Base-by-base conservation (phyloP, 2,888 invertebrate genomes). In the Hypomecis punctinalis region DNA sequence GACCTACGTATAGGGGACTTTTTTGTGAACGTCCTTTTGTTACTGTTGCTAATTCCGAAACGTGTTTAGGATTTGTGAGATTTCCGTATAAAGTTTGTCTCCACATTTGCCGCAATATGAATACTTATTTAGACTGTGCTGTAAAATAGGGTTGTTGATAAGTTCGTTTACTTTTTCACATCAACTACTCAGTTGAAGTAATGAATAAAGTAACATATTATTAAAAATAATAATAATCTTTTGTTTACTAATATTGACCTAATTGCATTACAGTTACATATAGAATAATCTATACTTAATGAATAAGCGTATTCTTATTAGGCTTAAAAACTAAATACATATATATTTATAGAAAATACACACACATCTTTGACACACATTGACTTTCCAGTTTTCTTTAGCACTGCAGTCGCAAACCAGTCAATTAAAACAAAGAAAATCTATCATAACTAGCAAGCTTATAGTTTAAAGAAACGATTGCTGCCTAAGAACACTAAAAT, bases 1-100 rank as follows among this genome's bases (percentile, higher is more conserved):
- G 76, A 71, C 75, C 76, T 73, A 67, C 72, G 77, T 71, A 80
- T 78, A 68, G 72, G 80, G 79, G 75, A 53, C 54, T 62, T 71
- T 69, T 57, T 65, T 59, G 33, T 47, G 6, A 37, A 61, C 46
- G 63, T 61, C 58, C 63, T 37, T 58, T 56, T 66, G 62, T 66
- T 51, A 42, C 37, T 61, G 66, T 61, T 55, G 65, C 58, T 70
- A 61, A 67, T 69, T 75, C 72, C 67, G 67, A 67, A 40, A 55
- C 58, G 57, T 33, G 57, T 63, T 8, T 56, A 11, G 23, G 23
- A 11, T 47, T 45, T 45, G 37, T 40, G 40, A 43, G 46, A 49
- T 56, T 42, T 52, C 57, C 56, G 37, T 23, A 8, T 35, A 9
- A 42, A 33, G 10, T 47, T 47, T 46, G 6, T 23, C 8, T 39